Percentiles rank a stretch among this genome's conserved stretches.
These are phyloP conservation scores for Paramuricea clavata DNA, from an alignment of 92 coral and sea anemone genomes.

Conservation along the genomic window DNA sequence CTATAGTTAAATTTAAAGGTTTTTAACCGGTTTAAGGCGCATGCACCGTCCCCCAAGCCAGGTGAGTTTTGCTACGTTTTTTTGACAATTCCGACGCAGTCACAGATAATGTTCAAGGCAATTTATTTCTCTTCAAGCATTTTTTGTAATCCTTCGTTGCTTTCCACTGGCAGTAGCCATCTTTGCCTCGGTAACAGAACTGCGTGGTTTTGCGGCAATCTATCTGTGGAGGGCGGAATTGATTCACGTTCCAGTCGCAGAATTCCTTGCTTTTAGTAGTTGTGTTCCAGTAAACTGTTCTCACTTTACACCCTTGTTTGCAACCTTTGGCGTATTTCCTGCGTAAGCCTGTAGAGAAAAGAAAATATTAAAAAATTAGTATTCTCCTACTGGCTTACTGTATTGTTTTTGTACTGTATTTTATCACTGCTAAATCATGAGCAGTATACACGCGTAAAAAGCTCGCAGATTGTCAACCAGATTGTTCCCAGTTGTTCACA, in stretches of 20 bases:
- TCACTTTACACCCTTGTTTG: conserved; percentile 26
- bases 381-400: background rate
- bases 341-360: conserved; percentile 22
- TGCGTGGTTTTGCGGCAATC: conserved; percentile 43
- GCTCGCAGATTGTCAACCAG: no score
- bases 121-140: conserved; percentile 1
- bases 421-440: no score
- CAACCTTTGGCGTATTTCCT: conserved; percentile 36
- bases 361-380: background rate
- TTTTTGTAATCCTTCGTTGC: conserved; percentile 20
- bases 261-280: background rate
- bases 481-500: no score
- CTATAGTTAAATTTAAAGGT: background rate
- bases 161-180: conserved; percentile 32
- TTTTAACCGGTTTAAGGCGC: background rate
- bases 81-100: background rate
- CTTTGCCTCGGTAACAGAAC: conserved; percentile 18
- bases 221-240: background rate
- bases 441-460: no score
- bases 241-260: conserved; percentile 17
- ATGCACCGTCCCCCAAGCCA: background rate
- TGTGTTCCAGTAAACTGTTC: background rate
- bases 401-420: no score
- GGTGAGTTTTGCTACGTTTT: background rate
- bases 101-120: background rate